Conservation (phyloP, 2,888 invertebrate genomes). For the Tridacna gigas region DNA sequence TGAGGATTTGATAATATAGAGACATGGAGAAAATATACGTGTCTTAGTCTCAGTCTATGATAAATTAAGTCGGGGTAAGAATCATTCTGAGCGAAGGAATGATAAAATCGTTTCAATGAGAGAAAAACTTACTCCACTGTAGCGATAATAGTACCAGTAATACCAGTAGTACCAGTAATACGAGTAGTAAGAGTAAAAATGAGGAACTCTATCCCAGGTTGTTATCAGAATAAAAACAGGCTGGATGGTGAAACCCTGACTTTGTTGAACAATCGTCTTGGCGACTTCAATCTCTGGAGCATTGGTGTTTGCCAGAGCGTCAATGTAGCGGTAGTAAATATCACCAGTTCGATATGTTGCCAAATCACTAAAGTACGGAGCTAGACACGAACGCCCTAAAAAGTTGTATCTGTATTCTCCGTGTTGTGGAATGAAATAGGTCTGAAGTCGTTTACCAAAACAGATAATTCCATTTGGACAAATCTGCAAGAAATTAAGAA, state of each 20-base stretch:
- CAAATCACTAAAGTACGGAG: constrained; percentile 21
- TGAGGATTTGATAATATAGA: no score
- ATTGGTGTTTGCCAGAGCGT: not conserved
- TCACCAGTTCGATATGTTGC: not conserved
- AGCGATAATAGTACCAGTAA: no score
- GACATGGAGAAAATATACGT: no score
- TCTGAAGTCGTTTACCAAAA: not conserved
- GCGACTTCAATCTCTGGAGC: not conserved
- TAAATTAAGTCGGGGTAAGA: no score
- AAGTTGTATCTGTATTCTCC: not conserved
- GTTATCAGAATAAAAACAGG: not conserved
- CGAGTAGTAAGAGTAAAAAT: not conserved
- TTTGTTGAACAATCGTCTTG: not conserved
- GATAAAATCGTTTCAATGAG: no score
- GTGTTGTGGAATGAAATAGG: not conserved
- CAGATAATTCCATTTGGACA: constrained; percentile 11
- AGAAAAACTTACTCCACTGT: no score
- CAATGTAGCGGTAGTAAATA: not conserved
- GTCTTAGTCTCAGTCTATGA: no score
- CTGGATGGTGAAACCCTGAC: not conserved
- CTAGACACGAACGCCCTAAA: not conserved
- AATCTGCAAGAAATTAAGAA: constrained; percentile 8
- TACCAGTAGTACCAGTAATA: no score
- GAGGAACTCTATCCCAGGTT: constrained; percentile 3
- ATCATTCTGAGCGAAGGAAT: no score